A percentile compares a stretch with the other conserved stretches of the same genome.
Evolutionary conservation across 2,888 invertebrate genomes (phyloP).

Genomic region (Oxyscelio sp.): DNA sequence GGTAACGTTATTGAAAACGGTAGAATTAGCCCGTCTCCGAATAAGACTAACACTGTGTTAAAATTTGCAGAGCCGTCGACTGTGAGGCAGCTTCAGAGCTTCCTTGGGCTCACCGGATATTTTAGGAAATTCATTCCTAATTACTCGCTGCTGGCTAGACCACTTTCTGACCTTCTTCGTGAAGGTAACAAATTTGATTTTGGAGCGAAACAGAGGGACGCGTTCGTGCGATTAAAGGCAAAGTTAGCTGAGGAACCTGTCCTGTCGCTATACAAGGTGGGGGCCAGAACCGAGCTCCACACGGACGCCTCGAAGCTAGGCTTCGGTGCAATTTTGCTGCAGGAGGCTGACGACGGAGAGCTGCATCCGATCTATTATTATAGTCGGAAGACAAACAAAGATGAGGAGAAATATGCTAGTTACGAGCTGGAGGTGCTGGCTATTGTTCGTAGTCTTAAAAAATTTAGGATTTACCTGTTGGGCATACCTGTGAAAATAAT

Average conservation of each 20-base stretch:
- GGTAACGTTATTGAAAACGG: too few species aligned
- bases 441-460: not conserved
- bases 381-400: slow-evolving; percentile 6
- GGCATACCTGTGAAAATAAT: slow-evolving; percentile 58
- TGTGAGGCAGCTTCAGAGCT: too few species aligned
- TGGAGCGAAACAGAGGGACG: slow-evolving; percentile 2
- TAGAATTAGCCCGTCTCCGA: too few species aligned
- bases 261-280: not conserved
- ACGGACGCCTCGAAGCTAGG: slow-evolving; percentile 22
- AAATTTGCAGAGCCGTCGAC: too few species aligned
- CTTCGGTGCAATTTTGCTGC: slow-evolving; percentile 18
- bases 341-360: too few species aligned
- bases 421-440: too few species aligned
- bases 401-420: slow-evolving; percentile 7
- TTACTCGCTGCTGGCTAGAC: too few species aligned
- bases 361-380: slow-evolving; percentile 11
- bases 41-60: too few species aligned
- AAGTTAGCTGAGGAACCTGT: slow-evolving; percentile 8
- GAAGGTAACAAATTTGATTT: slow-evolving; percentile 1
- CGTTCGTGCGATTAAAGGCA: not conserved
- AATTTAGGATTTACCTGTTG: slow-evolving; percentile 11
- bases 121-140: too few species aligned
- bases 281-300: slow-evolving; percentile 17
- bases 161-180: too few species aligned
- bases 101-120: not conserved